Percentiles rank a stretch among this genome's conserved stretches.
These are phyloP conservation scores for Mobula hypostoma DNA, from an alignment of 2,113 vertebrate genomes.

Conservation along the genomic window DNA sequence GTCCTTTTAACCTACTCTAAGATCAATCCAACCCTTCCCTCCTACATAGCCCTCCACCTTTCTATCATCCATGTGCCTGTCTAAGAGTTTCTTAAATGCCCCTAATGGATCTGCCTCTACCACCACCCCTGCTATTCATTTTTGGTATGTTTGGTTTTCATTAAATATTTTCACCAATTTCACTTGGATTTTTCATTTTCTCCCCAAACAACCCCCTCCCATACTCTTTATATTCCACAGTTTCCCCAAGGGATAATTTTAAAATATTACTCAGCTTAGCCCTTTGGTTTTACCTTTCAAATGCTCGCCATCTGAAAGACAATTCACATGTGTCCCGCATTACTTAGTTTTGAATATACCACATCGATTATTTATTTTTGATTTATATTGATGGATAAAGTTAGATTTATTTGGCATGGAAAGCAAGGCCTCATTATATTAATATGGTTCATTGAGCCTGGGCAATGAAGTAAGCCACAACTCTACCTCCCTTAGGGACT, in stretches of 20 bases:
- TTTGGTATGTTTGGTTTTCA: not conserved
- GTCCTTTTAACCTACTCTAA: no score
- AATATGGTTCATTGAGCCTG: not conserved
- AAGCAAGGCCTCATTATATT: not conserved
- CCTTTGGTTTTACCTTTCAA: not conserved
- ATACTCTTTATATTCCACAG: not conserved
- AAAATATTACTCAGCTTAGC: not conserved
- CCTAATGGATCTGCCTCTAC: no score
- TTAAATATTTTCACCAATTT: not conserved
- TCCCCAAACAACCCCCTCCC: no score
- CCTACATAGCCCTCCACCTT: no score
- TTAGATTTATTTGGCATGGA: not conserved
- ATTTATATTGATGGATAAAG: conserved; percentile 4
- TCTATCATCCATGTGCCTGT: no score
- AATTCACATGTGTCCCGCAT: not conserved
- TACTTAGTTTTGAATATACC: not conserved
- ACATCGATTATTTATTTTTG: not conserved
- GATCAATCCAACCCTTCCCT: no score
- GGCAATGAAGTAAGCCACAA: not conserved
- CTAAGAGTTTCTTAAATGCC: no score
- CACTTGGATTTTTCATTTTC: not conserved
- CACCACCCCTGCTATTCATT: no score
- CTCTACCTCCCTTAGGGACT: not conserved
- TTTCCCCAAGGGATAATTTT: not conserved
- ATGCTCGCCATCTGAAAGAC: not conserved